Evolutionary conservation across 2,113 vertebrate genomes (phyloP).

Genomic region (Mastomys natalensis): DNA sequence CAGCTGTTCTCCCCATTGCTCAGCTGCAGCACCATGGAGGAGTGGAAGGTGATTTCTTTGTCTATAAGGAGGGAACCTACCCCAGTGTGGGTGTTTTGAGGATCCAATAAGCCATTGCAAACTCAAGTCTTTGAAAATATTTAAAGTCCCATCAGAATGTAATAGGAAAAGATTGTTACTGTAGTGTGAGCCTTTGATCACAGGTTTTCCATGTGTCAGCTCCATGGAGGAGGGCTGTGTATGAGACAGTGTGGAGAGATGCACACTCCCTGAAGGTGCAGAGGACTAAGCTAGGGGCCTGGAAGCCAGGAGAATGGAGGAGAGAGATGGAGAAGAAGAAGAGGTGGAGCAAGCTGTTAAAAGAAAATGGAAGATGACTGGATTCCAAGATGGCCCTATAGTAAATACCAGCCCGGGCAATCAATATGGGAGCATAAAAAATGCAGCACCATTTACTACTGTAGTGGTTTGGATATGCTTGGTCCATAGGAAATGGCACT

Average conservation of each 20-base stretch:
- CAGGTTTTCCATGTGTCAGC: constrained; percentile 46
- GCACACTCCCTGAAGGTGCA: neutral
- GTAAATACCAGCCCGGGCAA: neutral
- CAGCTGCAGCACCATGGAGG: neutral
- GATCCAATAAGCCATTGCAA: constrained; percentile 58
- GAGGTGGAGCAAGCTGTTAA: neutral
- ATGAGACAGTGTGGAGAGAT: neutral
- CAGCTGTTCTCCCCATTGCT: neutral
- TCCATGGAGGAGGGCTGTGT: constrained; percentile 1
- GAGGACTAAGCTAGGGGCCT: neutral
- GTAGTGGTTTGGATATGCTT: no score
- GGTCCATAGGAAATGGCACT: no score
- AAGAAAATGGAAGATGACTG: neutral
- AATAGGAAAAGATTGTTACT: constrained; percentile 50
- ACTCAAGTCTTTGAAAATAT: constrained; percentile 32
- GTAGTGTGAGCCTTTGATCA: constrained; percentile 57
- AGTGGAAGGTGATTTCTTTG: neutral
- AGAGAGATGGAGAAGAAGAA: neutral
- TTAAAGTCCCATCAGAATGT: constrained; percentile 31
- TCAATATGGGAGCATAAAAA: neutral
- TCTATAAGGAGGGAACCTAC: neutral
- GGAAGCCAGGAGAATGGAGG: neutral
- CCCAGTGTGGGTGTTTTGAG: constrained; percentile 32
- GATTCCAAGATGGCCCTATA: neutral
- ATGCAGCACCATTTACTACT: neutral